Evolutionary conservation across 2,888 invertebrate species (phyloP).

Genomic region (Ashinkailepas kermadecensis): DNA sequence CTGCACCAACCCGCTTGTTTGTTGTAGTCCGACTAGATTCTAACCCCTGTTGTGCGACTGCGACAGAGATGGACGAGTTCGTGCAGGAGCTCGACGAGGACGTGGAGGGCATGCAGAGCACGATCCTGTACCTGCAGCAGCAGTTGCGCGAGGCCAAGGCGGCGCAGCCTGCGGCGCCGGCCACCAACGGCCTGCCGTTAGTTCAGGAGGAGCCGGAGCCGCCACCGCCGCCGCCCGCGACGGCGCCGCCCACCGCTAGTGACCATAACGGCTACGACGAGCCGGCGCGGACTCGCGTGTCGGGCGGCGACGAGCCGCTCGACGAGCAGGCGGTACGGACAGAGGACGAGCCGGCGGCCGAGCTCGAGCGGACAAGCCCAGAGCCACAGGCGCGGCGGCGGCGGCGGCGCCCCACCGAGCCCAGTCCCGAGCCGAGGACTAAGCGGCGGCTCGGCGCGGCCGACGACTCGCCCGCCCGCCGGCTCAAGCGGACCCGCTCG

Average conservation of each 20-base stretch:
- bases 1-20: too few relatives aligned
- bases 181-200: not conserved
- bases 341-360: too few relatives aligned
- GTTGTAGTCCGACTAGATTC: not conserved
- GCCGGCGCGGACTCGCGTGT: not conserved
- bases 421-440: not conserved
- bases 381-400: not conserved
- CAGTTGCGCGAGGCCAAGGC: constrained; percentile 75
- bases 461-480: constrained; percentile 9
- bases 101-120: constrained; percentile 97
- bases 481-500: constrained; percentile 7
- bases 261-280: not conserved
- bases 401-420: not conserved
- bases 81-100: constrained; percentile 93
- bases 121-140: constrained; percentile 86
- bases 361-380: not conserved
- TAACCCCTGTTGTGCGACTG: constrained; percentile 20
- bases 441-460: not conserved
- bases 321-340: too few relatives aligned
- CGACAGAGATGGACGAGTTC: constrained; percentile 85
- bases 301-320: too few relatives aligned
- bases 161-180: constrained; percentile 21
- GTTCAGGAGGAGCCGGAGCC: not conserved
- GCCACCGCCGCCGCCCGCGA: not conserved
- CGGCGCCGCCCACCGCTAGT: not conserved